Evolutionary conservation across 2,113 vertebrate genomes (phyloP).

Genomic region (Eolophus roseicapilla): DNA sequence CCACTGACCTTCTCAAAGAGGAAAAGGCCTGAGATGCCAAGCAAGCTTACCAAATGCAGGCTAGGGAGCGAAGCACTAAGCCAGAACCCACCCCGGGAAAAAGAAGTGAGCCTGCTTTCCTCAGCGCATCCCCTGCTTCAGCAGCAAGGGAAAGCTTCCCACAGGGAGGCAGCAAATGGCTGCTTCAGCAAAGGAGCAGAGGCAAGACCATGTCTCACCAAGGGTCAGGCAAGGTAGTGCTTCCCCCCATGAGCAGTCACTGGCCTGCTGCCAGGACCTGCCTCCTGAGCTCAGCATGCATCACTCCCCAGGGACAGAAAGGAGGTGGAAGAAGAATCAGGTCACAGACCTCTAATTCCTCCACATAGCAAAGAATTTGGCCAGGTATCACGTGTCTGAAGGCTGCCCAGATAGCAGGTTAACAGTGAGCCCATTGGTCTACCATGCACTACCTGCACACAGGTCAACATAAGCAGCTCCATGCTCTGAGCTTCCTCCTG

Average conservation of each 20-base stretch:
- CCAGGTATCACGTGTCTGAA: neutral
- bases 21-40: neutral
- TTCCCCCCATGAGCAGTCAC: neutral
- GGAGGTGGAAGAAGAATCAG: neutral
- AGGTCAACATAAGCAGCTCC: neutral
- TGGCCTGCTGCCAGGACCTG: neutral
- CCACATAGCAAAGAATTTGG: neutral
- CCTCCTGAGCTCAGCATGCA: neutral
- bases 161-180: constrained; percentile 24
- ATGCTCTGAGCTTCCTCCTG: rapidly evolving
- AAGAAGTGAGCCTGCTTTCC: neutral
- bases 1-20: neutral
- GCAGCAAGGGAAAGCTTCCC: neutral
- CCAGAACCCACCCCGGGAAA: neutral
- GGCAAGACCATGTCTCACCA: neutral
- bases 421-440: neutral
- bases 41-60: neutral
- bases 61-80: neutral
- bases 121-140: neutral
- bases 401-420: neutral
- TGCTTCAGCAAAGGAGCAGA: neutral
- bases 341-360: neutral
- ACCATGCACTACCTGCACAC: rapidly evolving
- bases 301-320: neutral
- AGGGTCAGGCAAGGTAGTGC: constrained; percentile 5